A percentile compares a stretch with the other conserved stretches of the same genome.
These are phyloP conservation scores for Haliclona indistincta DNA, from an alignment of 37 sponge, comb jelly and placozoan genomes.

Conservation along the genomic window DNA sequence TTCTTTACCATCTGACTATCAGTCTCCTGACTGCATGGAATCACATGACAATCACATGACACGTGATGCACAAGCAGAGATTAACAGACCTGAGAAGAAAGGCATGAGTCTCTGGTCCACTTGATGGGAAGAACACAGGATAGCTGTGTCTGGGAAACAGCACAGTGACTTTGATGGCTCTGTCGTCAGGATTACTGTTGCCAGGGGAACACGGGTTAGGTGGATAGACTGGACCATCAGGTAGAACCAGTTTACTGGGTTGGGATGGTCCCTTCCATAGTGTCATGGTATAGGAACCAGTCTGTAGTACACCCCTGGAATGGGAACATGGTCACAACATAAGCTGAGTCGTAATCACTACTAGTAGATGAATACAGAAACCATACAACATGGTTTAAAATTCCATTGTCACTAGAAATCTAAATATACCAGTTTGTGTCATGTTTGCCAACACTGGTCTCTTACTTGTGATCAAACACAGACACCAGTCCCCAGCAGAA, in stretches of 20 bases:
- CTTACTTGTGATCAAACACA: conserved; percentile 58
- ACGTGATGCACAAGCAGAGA: not conserved
- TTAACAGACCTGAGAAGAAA: conserved; percentile 11
- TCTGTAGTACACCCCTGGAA: conserved; percentile 32
- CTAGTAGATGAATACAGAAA: no score
- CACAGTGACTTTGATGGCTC: conserved; percentile 52
- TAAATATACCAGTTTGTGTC: no score
- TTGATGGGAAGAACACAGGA: conserved; percentile 69
- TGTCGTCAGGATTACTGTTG: conserved; percentile 63
- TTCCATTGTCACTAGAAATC: no score
- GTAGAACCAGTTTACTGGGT: conserved; percentile 1
- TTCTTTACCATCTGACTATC: conserved; percentile 20
- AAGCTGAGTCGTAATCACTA: no score
- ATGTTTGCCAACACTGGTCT: not conserved
- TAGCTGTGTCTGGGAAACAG: conserved; percentile 65
- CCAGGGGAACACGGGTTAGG: conserved; percentile 66
- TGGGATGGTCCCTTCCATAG: conserved; percentile 56
- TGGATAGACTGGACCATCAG: conserved; percentile 1
- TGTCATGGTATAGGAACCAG: conserved; percentile 19
- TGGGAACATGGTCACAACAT: not conserved
- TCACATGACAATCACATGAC: not conserved
- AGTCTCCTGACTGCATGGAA: conserved; percentile 4
- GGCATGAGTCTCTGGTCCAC: conserved; percentile 44
- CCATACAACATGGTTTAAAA: no score
- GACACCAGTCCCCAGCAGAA: conserved; percentile 58